Conservation (phyloP, 2,888 invertebrate species). For the Rotaria sp. region DNA sequence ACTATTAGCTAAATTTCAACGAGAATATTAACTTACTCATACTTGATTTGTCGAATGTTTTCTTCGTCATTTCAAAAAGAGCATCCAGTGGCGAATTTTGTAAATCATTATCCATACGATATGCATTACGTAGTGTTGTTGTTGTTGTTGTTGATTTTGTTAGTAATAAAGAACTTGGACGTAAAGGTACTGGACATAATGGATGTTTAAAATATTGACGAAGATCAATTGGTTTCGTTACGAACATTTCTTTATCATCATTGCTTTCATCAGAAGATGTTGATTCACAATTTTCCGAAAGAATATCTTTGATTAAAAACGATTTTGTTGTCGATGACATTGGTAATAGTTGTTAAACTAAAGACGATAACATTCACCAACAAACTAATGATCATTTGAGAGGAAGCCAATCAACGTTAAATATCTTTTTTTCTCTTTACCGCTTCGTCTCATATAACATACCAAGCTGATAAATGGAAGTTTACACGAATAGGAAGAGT, state of each 20-base stretch:
- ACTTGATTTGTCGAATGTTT: neutral
- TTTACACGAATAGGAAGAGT: neutral
- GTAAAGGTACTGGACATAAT: conserved; percentile 18
- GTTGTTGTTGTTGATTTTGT: neutral
- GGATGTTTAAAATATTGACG: conserved; percentile 4
- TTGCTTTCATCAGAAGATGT: neutral
- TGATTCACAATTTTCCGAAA: neutral
- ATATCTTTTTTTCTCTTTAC: neutral
- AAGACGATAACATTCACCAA: conserved; percentile 4
- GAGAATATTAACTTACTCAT: neutral
- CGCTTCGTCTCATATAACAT: neutral
- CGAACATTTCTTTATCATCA: neutral
- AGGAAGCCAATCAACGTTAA: conserved; percentile 18
- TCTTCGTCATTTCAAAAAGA: conserved; percentile 27
- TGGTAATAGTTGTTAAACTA: neutral
- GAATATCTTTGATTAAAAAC: conserved; percentile 21
- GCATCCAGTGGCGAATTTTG: conserved; percentile 16
- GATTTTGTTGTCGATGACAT: conserved; percentile 23
- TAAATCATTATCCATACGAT: neutral
- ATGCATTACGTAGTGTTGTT: neutral
- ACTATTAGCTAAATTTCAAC: neutral
- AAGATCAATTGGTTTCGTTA: neutral
- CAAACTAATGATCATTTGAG: conserved; percentile 21
- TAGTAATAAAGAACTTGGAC: neutral
- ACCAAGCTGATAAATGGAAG: neutral